phyloP scores from a whole-genome alignment of 2,888 invertebrate genomes.

The Laspeyria flexula region DNA sequence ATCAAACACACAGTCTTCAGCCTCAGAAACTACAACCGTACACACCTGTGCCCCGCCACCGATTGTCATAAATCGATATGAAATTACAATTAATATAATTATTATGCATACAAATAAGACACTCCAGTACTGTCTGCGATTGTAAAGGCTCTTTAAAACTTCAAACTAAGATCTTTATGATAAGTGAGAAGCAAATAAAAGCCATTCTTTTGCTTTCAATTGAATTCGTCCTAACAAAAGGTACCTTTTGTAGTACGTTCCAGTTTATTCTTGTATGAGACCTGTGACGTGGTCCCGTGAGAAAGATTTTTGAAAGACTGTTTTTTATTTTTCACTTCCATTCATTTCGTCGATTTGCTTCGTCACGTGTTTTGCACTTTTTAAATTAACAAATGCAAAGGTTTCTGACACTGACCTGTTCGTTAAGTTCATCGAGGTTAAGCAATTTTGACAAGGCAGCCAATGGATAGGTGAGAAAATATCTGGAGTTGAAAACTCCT shows the following conservation, averaged over 20 bases:
- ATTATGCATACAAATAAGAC: neutral
- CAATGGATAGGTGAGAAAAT: no score
- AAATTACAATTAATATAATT: no score
- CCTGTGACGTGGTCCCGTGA: conserved; percentile 31
- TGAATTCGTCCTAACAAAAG: conserved; percentile 31
- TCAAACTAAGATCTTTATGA: conserved; percentile 4
- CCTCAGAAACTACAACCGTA: no score
- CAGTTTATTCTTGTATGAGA: conserved; percentile 16
- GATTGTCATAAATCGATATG: no score
- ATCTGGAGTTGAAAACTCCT: no score
- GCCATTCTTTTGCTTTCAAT: conserved; percentile 25
- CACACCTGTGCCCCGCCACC: no score
- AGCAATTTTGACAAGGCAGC: no score
- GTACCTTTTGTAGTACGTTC: neutral
- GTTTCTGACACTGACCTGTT: no score
- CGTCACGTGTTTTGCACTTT: neutral
- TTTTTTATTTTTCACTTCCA: conserved; percentile 16
- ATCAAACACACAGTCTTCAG: no score
- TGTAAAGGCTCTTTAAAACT: neutral
- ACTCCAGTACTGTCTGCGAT: neutral
- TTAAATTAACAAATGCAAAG: no score
- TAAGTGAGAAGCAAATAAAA: conserved; percentile 31
- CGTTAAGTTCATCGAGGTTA: no score
- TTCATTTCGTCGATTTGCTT: conserved; percentile 17
- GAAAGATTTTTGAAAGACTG: conserved; percentile 31